Base-by-base conservation (phyloP, 2,113 vertebrate species). In the Esox niger region DNA sequence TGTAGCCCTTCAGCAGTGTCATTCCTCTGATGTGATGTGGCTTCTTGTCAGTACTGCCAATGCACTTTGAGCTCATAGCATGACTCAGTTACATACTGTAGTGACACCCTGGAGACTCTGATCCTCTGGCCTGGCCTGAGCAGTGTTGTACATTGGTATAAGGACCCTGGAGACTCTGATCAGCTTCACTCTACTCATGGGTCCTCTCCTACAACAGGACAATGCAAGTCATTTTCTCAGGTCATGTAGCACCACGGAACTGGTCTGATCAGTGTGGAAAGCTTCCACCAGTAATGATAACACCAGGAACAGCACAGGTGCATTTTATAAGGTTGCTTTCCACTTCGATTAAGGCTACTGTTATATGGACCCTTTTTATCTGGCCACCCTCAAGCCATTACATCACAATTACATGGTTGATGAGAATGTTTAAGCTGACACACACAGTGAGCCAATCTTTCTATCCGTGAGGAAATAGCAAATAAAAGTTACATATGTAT, bases 81-180 rank as follows among this genome's bases (percentile, higher is more conserved):
- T 43, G 15, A 71, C 15, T 9, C 43, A 65, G n/a, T 73, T 77
- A 67, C 71, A 76, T 77, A 77, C 73, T 21, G 57, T 26, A n/a
- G 52, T 66, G 73, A 78, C 70, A 75, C 54, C 78, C 57, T n/a
- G n/a, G n/a, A n/a, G n/a, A n/a, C n/a, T n/a, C n/a, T 59, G 54
- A 78, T 47, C n/a, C n/a, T n/a, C n/a, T n/a, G n/a, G n/a, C n/a
- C n/a, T n/a, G n/a, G n/a, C n/a, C n/a, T n/a, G n/a, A n/a, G n/a
- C n/a, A n/a, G 69, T 68, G 64, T 75, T 64, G 66, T 65, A 29
- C 60, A 8, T 1, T 76, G 30, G 4, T 77, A 74, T 30, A 61
- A 56, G 17, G 70, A 30, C 77, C 55, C 43, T 52, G 32, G 47
- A 76, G 63, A 77, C 66, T n/a, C n/a, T 74, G 64, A 72, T 52